Percentiles rank a stretch among this genome's conserved stretches.
Evolutionary conservation across 1,140 invertebrate genomes (phyloP).

Genomic region (Heliconius congener): DNA sequence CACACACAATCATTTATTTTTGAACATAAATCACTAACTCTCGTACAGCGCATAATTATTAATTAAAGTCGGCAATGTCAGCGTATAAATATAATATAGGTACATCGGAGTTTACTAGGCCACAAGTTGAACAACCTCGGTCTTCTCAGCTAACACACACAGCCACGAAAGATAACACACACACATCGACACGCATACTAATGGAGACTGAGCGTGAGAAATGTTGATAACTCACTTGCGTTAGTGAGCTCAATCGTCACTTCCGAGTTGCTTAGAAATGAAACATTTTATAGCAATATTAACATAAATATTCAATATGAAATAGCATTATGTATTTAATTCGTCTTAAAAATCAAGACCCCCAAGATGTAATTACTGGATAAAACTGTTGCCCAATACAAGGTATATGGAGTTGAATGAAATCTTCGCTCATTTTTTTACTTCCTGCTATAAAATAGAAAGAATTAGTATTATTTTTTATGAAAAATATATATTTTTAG

Average conservation of each 20-base stretch:
- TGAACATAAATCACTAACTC: conserved; percentile 17
- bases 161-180: conserved; percentile 53
- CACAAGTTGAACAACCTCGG: conserved; percentile 79
- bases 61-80: conserved; percentile 39
- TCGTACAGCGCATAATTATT: conserved; percentile 25
- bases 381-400: conserved; percentile 1
- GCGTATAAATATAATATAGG: conserved; percentile 45
- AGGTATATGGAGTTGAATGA: neutral
- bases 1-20: neutral
- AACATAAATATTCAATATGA: conserved; percentile 27
- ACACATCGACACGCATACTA: conserved; percentile 65
- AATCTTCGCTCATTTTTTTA: neutral
- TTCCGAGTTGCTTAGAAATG: conserved; percentile 64
- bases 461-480: neutral
- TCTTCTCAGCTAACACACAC: conserved; percentile 73
- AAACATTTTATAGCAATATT: conserved; percentile 38
- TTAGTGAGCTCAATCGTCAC: conserved; percentile 71
- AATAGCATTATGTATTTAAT: neutral
- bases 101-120: conserved; percentile 77
- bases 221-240: conserved; percentile 79
- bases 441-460: neutral
- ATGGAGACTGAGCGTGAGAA: conserved; percentile 72
- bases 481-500: too few relatives aligned
- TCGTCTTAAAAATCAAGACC: neutral
- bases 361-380: neutral